Percentiles rank a stretch among this genome's conserved stretches.
These are phyloP conservation scores for Selene dorsalis DNA, from an alignment of 2,797 vertebrate genomes.

Conservation along the genomic window DNA sequence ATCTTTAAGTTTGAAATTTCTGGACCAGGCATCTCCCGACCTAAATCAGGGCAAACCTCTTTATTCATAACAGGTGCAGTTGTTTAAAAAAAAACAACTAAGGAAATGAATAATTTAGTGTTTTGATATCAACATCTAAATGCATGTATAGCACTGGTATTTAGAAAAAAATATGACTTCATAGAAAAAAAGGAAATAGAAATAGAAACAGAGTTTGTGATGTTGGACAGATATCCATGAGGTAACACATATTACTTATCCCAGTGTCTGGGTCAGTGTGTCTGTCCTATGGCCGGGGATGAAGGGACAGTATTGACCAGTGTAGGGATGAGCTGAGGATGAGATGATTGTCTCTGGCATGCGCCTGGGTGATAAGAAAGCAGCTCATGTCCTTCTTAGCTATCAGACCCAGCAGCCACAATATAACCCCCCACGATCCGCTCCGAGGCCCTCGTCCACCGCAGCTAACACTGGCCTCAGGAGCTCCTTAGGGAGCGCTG, in stretches of 20 bases:
- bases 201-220: no score
- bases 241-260: constrained; percentile 49
- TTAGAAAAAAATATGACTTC: background rate
- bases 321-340: constrained; percentile 81
- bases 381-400: constrained; percentile 84
- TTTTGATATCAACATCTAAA: background rate
- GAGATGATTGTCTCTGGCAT: constrained; percentile 78
- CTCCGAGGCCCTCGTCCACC: constrained; percentile 66
- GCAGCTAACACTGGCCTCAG: constrained; percentile 58
- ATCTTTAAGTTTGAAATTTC: background rate
- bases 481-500: constrained; percentile 85
- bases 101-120: no score
- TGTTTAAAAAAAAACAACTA: background rate
- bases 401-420: constrained; percentile 64
- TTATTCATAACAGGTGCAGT: background rate
- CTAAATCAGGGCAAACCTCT: background rate
- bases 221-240: constrained; percentile 36
- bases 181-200: background rate
- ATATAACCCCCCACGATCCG: constrained; percentile 48
- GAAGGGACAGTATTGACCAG: constrained; percentile 76
- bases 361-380: constrained; percentile 77
- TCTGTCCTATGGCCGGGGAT: constrained; percentile 64
- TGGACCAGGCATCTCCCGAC: constrained; percentile 3
- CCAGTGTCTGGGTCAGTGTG: constrained; percentile 62
- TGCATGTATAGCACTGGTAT: background rate